phyloP scores from a whole-genome alignment of 2,113 vertebrate species.

The Chroicocephalus ridibundus region DNA sequence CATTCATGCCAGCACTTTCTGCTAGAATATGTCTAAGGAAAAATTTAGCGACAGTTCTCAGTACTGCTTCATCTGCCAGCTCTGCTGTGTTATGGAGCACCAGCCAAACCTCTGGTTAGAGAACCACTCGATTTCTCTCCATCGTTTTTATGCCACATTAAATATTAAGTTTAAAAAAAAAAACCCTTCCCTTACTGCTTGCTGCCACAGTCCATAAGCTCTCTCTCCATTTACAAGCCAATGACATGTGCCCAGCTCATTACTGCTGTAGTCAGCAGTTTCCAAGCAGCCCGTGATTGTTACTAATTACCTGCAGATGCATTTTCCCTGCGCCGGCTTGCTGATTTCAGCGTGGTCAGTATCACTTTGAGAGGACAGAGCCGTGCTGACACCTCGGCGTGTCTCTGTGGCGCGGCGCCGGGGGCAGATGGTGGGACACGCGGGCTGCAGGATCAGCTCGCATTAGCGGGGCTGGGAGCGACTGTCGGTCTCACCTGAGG shows the following conservation, averaged over 20 bases:
- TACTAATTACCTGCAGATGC: constrained; percentile 78
- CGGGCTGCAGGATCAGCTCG: neutral
- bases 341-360: constrained; percentile 45
- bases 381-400: neutral
- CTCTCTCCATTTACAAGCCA: constrained; percentile 58
- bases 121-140: neutral
- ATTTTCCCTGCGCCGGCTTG: constrained; percentile 51
- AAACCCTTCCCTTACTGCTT: neutral
- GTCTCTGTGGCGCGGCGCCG: neutral
- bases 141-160: constrained; percentile 56
- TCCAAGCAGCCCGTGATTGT: constrained; percentile 64
- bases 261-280: constrained; percentile 74
- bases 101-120: constrained; percentile 14
- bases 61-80: neutral
- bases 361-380: constrained; percentile 50
- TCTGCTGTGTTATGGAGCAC: neutral
- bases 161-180: constrained; percentile 51
- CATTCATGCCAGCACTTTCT: neutral
- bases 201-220: constrained; percentile 55
- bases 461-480: neutral
- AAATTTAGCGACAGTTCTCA: neutral
- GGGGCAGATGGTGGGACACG: neutral
- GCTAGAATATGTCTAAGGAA: neutral
- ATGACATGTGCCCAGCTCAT: constrained; percentile 40
- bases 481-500: neutral